phyloP scores from a whole-genome alignment of 2,888 invertebrate genomes.

The Archaeoteleia sp. region DNA sequence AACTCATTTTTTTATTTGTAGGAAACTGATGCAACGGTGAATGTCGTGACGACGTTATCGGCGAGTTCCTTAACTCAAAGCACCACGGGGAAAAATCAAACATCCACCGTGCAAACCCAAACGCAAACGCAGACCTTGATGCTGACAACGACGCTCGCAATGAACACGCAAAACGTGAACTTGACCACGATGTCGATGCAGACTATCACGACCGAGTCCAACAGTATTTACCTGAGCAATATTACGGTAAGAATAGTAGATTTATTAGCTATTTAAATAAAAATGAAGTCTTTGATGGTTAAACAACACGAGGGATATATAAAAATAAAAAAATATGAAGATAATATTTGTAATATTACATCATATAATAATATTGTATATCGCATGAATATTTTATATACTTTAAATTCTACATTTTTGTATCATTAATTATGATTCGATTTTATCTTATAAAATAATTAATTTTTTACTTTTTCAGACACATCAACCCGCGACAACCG shows the following conservation, averaged over 20 bases:
- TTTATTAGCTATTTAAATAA: slow-evolving; percentile 3
- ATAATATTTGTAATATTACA: too few species aligned
- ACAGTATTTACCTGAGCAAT: slow-evolving; percentile 60
- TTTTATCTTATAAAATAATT: slow-evolving; percentile 7
- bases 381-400: too few species aligned
- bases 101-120: slow-evolving; percentile 70
- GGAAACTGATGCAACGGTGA: slow-evolving; percentile 65
- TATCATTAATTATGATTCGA: too few species aligned
- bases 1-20: slow-evolving; percentile 34
- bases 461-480: too few species aligned
- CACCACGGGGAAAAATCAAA: slow-evolving; percentile 67
- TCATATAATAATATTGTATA: too few species aligned
- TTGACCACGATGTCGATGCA: slow-evolving; percentile 57
- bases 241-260: slow-evolving; percentile 61
- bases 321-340: too few species aligned
- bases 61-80: slow-evolving; percentile 62
- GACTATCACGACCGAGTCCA: slow-evolving; percentile 57
- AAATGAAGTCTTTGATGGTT: too few species aligned
- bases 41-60: slow-evolving; percentile 62
- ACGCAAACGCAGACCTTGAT: slow-evolving; percentile 53
- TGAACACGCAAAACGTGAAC: slow-evolving; percentile 62
- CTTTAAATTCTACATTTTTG: too few species aligned
- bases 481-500: slow-evolving; percentile 40
- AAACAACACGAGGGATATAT: too few species aligned
- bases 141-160: slow-evolving; percentile 50